Base-by-base conservation (phyloP, 2,888 invertebrate species). In the Cepaea hortensis region DNA sequence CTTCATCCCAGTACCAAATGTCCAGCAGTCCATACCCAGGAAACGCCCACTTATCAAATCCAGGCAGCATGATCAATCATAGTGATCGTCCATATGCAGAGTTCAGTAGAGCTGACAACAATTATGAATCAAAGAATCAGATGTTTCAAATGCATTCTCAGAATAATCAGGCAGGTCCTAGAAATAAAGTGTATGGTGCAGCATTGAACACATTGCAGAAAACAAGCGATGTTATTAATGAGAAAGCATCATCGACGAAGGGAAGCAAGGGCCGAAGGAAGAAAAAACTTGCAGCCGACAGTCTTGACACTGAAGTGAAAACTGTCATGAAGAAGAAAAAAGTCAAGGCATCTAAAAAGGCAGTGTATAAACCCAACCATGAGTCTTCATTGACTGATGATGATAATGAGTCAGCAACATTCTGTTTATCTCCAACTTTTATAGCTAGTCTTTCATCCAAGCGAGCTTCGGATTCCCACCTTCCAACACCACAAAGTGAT, bases 391-490 rank as follows among this genome's bases (percentile, higher is more conserved):
- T 55, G 23, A 3, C n/a, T 50, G 85, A 70, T 46, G 81, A 46
- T 65, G 73, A 73, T n/a, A 77, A 48, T 23, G 77, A 46, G 20
- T 86, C 86, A n/a, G 72, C 86, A 46, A 68, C 46, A 35, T 75
- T 50, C 20, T 86, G 86, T 72, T 70, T 86, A 15, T 86, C 86
- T n/a, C 86, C 86, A 61, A 86, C 86, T 15, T 86, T 86, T 73
- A 68, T 86, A 50, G 86, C 83, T 61, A 86, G 86, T 65, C 50
- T 86, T 3, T 86, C 86, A 18, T 86, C 86, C n/a, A 86, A 86
- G 62, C 46, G 82, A 50, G 85, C 85, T 50, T 11, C 73, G 50
- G 81, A 72, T 81, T 23, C 70, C 46, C 68, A 68, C 3, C 81
- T 13, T 68, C 61, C 68, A 13, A 9, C 68, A 1, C 1, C 65